These are phyloP conservation scores for Microctonus brassicae DNA, from an alignment of 2,888 invertebrate genomes.

Conservation along the genomic window DNA sequence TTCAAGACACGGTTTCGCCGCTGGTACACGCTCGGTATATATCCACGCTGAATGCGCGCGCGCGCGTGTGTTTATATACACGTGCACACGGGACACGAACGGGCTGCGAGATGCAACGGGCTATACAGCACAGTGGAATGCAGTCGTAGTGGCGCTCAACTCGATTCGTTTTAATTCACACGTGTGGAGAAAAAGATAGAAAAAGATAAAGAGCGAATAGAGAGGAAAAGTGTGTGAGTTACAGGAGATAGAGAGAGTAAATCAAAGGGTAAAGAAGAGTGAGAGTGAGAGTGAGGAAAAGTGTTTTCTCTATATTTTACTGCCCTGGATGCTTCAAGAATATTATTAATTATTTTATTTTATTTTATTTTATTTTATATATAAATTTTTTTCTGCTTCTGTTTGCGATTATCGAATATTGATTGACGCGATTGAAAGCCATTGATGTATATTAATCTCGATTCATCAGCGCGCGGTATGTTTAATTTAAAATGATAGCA, in stretches of 20 bases:
- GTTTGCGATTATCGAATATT: slow-evolving; percentile 12
- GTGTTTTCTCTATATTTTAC: neutral
- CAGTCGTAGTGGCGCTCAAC: slow-evolving; percentile 70
- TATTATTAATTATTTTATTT: no score
- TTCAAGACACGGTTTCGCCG: slow-evolving; percentile 49
- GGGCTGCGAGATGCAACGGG: slow-evolving; percentile 56
- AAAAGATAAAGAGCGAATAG: neutral
- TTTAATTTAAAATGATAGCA: neutral
- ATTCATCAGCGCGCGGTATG: neutral
- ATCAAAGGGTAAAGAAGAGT: neutral
- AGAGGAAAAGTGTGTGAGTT: neutral
- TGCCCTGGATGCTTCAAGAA: neutral
- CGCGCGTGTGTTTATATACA: slow-evolving; percentile 51
- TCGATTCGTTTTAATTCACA: slow-evolving; percentile 64
- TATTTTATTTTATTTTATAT: no score
- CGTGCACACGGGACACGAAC: slow-evolving; percentile 54
- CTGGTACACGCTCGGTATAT: slow-evolving; percentile 41
- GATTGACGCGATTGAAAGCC: slow-evolving; percentile 13
- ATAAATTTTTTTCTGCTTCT: neutral
- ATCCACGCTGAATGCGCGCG: slow-evolving; percentile 48
- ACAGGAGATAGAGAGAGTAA: no score
- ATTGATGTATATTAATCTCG: slow-evolving; percentile 1
- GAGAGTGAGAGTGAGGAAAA: neutral
- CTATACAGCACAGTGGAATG: slow-evolving; percentile 66
- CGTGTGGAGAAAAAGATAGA: slow-evolving; percentile 45